phyloP scores from a whole-genome alignment of 2,113 vertebrate species.

The Otolemur garnettii region DNA sequence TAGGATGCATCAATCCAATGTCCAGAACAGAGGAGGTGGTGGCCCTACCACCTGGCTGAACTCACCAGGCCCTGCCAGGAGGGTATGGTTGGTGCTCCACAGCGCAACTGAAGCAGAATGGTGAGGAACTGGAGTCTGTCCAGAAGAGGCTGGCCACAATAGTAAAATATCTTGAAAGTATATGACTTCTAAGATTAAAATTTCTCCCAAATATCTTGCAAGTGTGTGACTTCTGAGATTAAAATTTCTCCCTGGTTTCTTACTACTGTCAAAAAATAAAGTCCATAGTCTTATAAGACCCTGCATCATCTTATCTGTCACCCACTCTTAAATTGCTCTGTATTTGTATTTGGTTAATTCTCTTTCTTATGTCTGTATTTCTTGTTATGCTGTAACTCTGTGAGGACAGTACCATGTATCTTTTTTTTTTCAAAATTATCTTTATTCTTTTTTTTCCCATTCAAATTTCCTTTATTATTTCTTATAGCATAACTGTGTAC shows the following conservation, averaged over 20 bases:
- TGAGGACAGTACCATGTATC: not conserved
- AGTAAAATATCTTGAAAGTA: not conserved
- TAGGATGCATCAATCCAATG: not conserved
- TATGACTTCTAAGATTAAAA: not conserved
- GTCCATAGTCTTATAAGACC: not conserved
- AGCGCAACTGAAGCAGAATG: not conserved
- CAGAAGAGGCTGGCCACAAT: not conserved
- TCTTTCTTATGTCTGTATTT: not conserved
- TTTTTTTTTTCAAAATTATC: not conserved
- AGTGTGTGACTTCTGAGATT: not conserved
- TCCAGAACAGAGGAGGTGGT: not conserved
- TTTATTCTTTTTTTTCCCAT: too few relatives aligned
- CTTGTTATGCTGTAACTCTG: not conserved
- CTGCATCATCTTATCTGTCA: not conserved
- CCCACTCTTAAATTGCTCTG: not conserved
- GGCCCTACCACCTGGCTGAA: not conserved
- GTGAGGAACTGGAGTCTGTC: not conserved
- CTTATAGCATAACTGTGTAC: too few relatives aligned
- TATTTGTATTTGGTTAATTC: not conserved
- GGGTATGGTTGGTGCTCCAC: rapidly evolving
- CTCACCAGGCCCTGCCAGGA: not conserved
- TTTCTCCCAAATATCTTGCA: not conserved
- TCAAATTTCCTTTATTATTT: too few relatives aligned
- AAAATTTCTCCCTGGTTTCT: not conserved
- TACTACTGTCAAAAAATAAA: not conserved